Base-by-base conservation (phyloP, 2,113 vertebrate genomes). In the Cisticola juncidis region DNA sequence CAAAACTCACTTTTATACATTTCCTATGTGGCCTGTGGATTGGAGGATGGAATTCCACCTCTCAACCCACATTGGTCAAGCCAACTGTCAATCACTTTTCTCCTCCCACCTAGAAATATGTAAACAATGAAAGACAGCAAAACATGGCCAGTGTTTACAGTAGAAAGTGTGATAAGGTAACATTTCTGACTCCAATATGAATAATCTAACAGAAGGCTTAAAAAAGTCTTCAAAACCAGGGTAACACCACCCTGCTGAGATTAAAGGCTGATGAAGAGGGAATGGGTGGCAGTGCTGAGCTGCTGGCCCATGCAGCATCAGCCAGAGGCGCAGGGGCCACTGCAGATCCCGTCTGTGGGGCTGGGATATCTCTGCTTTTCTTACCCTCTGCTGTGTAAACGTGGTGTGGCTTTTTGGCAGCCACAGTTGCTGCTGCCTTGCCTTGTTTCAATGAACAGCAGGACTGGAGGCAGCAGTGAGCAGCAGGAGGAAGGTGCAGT, bases 391-490 rank as follows among this genome's bases (percentile, higher is more conserved):
- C 6, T 9, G 45, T 45, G 25, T 53, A 9, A 57, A 5, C 31
- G 29, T 18, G 45, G 6, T 16, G 0, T 0, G 5, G 2, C 1
- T 1, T 57, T 65, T 45, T 61, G 69, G 65, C 53, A 64, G 4
- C 57, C 14, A 0, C 24, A 44, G n/a, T 56, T 76, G 74, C 91
- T 76, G n/a, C 65, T 74, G 40, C 19, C 35, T 77, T 29, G 23
- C 31, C 36, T 20, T 26, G 44, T 36, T 48, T 8, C 12, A 14
- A 16, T 47, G 78, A 26, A 79, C 38, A 20, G 14, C 48, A 74
- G 44, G 20, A 5, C n/a, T 68, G 2, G 3, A 81, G 65, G 53
- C 70, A 40, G 53, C 66, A 76, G 16, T 74, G 35, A 58, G 56
- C 23, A 84, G 29, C 65, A 31, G 71, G 35, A 64, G 51, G 65